Evolutionary conservation across 2,113 vertebrate species (phyloP).

Genomic region (Aspiorhynchus laticeps): DNA sequence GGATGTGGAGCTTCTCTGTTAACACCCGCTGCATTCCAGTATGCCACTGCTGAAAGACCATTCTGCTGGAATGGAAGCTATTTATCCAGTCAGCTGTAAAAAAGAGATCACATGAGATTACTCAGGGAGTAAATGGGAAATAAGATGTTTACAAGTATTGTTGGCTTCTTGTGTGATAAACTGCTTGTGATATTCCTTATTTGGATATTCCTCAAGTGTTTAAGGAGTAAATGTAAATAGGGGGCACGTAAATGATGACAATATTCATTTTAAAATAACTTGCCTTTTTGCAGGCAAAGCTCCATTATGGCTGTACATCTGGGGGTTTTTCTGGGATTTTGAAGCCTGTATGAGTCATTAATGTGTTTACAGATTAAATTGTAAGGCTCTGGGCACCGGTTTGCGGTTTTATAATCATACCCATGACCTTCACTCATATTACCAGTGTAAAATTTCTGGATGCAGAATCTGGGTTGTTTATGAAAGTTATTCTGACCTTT

Average conservation of each 20-base stretch:
- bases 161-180: not conserved
- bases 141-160: not conserved
- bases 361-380: not conserved
- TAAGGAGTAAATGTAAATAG: not conserved
- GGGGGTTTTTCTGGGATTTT: too few species aligned
- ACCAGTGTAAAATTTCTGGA: not conserved
- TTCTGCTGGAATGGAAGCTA: conserved; percentile 15
- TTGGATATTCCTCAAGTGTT: not conserved
- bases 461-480: not conserved
- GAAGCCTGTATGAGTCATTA: not conserved
- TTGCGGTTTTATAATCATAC: not conserved
- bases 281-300: not conserved
- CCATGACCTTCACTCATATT: conserved; percentile 22
- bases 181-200: not conserved
- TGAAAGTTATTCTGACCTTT: conserved; percentile 27
- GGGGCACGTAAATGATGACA: not conserved
- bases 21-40: conserved; percentile 47
- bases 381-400: not conserved
- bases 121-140: not conserved
- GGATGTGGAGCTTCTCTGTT: conserved; percentile 39
- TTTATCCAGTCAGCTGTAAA: conserved; percentile 21
- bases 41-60: conserved; percentile 40
- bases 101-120: not conserved
- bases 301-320: not conserved
- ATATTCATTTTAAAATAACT: not conserved